These are phyloP conservation scores for Acleris sparsana DNA, from an alignment of 2,888 invertebrate species.

Conservation along the genomic window DNA sequence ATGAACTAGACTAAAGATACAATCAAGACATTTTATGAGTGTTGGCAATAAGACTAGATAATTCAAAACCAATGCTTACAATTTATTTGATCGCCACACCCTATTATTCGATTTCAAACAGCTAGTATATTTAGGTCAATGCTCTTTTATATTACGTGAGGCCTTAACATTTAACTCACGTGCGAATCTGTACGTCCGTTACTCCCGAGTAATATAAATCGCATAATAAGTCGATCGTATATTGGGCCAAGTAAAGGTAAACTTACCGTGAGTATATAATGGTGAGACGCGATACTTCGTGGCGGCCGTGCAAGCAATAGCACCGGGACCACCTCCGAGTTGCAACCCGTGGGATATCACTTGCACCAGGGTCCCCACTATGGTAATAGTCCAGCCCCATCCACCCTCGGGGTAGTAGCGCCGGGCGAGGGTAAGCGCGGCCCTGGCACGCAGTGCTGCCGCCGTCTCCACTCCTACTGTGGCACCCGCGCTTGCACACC, in stretches of 20 bases:
- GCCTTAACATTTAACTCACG: slow-evolving; percentile 30
- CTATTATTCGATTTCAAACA: slow-evolving; percentile 19
- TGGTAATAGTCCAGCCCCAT: slow-evolving; percentile 93
- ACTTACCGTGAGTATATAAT: slow-evolving; percentile 86
- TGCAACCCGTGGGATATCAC: slow-evolving; percentile 90
- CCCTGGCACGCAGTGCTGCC: slow-evolving; percentile 83
- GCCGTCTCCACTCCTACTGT: slow-evolving; percentile 75
- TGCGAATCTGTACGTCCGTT: slow-evolving; percentile 27
- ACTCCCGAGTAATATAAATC: slow-evolving; percentile 22
- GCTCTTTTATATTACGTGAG: slow-evolving; percentile 29
- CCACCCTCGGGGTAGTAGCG: slow-evolving; percentile 95
- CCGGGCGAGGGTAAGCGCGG: slow-evolving; percentile 86
- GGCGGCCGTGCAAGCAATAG: slow-evolving; percentile 86
- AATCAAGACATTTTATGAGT: neutral
- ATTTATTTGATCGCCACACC: neutral
- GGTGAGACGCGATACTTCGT: slow-evolving; percentile 85
- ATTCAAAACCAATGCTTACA: slow-evolving; percentile 26
- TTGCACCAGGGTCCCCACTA: slow-evolving; percentile 88
- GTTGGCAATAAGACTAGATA: slow-evolving; percentile 17
- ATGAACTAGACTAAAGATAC: too few species aligned
- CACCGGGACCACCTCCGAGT: slow-evolving; percentile 86
- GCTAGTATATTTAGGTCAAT: slow-evolving; percentile 20
- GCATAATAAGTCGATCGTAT: slow-evolving; percentile 1
- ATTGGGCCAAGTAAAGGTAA: too few species aligned
- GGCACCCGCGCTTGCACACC: slow-evolving; percentile 80